Conservation (phyloP, 2,888 invertebrate genomes). For the Pseudococcus longispinus region DNA sequence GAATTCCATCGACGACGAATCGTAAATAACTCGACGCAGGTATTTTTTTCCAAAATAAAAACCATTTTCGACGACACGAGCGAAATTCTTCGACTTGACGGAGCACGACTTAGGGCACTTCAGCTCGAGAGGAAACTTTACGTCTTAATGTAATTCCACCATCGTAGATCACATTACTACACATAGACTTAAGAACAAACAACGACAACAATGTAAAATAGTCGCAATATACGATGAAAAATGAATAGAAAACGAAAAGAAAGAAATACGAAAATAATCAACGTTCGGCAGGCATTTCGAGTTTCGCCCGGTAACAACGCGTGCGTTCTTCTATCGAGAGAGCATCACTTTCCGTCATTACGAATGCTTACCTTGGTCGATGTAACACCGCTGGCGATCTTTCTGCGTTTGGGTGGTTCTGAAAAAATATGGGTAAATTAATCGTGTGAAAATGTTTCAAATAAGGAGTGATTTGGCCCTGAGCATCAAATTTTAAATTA, state of each 20-base stretch:
- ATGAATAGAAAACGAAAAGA: background rate
- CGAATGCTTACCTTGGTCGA: slow-evolving; percentile 82
- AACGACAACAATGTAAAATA: slow-evolving; percentile 15
- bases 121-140: background rate
- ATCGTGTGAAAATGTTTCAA: background rate
- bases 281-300: background rate
- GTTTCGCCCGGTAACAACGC: slow-evolving; percentile 20
- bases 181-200: slow-evolving; percentile 10
- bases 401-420: slow-evolving; percentile 84
- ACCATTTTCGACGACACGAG: background rate
- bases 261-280: slow-evolving; percentile 1
- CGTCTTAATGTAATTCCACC: slow-evolving; percentile 10
- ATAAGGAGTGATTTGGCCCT: background rate
- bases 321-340: slow-evolving; percentile 40
- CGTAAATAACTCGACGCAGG: background rate
- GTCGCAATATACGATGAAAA: background rate
- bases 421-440: slow-evolving; percentile 61
- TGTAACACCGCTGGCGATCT: slow-evolving; percentile 75
- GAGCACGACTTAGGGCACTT: background rate
- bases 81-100: background rate
- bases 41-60: background rate
- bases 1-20: background rate
- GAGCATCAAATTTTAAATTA: no score
- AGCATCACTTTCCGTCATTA: slow-evolving; percentile 43
- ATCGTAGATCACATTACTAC: background rate